Evolutionary conservation across 2,888 invertebrate genomes (phyloP).

Genomic region (Notocelia uddmanniana): DNA sequence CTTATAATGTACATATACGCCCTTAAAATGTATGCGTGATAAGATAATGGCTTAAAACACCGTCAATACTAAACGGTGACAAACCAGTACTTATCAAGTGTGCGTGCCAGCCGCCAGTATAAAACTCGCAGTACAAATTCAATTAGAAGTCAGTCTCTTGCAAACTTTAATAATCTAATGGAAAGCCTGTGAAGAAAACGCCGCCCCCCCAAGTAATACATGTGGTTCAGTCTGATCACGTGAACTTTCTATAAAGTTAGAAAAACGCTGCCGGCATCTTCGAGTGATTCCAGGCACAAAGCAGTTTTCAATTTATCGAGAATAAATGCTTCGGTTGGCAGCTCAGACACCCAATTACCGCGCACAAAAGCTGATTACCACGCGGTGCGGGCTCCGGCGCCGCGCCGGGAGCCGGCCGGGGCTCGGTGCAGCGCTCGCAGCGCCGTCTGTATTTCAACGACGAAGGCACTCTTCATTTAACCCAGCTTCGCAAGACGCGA

Average conservation of each 20-base stretch:
- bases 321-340: conserved; percentile 85
- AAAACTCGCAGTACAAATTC: neutral
- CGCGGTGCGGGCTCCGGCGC: conserved; percentile 50
- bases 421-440: conserved; percentile 53
- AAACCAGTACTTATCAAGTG: neutral
- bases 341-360: conserved; percentile 85
- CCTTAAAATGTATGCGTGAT: too few species aligned
- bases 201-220: conserved; percentile 28
- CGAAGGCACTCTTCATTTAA: conserved; percentile 78
- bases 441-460: conserved; percentile 74
- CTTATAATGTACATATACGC: too few species aligned
- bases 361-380: conserved; percentile 85
- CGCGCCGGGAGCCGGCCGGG: conserved; percentile 67
- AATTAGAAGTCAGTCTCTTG: neutral
- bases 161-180: conserved; percentile 12
- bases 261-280: conserved; percentile 71
- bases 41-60: neutral
- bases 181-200: conserved; percentile 19
- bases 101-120: neutral
- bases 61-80: neutral
- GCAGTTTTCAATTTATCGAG: conserved; percentile 84
- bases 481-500: conserved; percentile 66
- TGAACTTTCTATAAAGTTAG: conserved; percentile 55
- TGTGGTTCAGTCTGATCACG: conserved; percentile 50
- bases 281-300: conserved; percentile 79